Evolutionary conservation across 2,113 vertebrate genomes (phyloP).

Genomic region (Talpa occidentalis): DNA sequence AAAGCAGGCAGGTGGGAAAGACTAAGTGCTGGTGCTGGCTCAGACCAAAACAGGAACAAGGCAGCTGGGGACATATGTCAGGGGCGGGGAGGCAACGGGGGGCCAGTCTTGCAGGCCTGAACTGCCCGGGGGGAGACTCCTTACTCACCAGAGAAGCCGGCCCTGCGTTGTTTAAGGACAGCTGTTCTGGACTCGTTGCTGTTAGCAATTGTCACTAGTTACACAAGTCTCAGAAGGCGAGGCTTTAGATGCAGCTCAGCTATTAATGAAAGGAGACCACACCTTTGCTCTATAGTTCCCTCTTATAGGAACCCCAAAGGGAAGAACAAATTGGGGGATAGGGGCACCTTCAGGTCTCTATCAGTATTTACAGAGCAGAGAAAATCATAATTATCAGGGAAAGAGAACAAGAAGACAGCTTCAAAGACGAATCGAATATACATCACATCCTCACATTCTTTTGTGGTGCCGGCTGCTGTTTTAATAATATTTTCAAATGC

Average conservation of each 20-base stretch:
- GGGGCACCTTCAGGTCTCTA: neutral
- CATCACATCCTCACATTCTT: neutral
- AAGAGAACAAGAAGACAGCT: neutral
- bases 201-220: too few relatives aligned
- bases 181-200: neutral
- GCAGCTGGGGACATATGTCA: too few relatives aligned
- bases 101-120: too few relatives aligned
- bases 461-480: neutral
- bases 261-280: neutral
- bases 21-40: neutral
- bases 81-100: accelerated
- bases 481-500: conserved; percentile 1
- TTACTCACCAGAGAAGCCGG: accelerated
- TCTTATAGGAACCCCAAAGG: neutral
- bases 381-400: neutral
- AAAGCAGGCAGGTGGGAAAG: neutral
- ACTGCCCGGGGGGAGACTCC: neutral
- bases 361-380: neutral
- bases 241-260: neutral
- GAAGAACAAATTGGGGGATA: neutral
- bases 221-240: neutral
- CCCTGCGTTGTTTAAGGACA: neutral
- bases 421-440: neutral
- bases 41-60: neutral
- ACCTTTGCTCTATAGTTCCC: accelerated